These are phyloP conservation scores for Pseudanteris insignis DNA, from an alignment of 2,888 invertebrate genomes.

Conservation along the genomic window DNA sequence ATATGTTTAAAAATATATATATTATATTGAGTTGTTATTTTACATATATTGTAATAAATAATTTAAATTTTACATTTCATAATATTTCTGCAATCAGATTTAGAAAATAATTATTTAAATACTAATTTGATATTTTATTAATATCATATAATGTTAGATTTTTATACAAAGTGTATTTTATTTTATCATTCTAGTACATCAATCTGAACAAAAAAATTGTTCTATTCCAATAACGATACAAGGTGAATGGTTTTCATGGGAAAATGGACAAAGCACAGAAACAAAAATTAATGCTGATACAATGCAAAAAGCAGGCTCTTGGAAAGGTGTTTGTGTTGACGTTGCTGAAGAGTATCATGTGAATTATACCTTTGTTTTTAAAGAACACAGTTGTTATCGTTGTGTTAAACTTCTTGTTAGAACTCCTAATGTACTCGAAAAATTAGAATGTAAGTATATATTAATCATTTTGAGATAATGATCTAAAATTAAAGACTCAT, in stretches of 20 bases:
- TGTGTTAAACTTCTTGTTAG: slow-evolving; percentile 86
- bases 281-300: slow-evolving; percentile 83
- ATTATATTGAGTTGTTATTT: too few relatives aligned
- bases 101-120: too few relatives aligned
- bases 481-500: too few relatives aligned
- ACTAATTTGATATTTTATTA: background rate
- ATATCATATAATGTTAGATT: too few relatives aligned
- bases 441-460: slow-evolving; percentile 81
- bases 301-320: slow-evolving; percentile 80
- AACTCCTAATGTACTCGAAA: slow-evolving; percentile 89
- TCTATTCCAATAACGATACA: slow-evolving; percentile 81
- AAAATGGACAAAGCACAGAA: slow-evolving; percentile 82
- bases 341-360: slow-evolving; percentile 79
- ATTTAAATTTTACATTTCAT: too few relatives aligned
- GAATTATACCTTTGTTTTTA: slow-evolving; percentile 86
- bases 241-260: slow-evolving; percentile 93
- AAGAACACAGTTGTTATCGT: slow-evolving; percentile 77
- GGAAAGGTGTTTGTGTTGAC: slow-evolving; percentile 79
- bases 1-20: too few relatives aligned
- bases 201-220: slow-evolving; percentile 65
- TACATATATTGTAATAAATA: too few relatives aligned
- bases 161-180: too few relatives aligned
- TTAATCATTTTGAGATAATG: too few relatives aligned
- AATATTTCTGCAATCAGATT: too few relatives aligned
- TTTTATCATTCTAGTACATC: slow-evolving; percentile 11